A percentile compares a stretch with the other conserved stretches of the same genome.
phyloP scores from a whole-genome alignment of 2,113 vertebrate genomes.

The Archocentrus centrarchus region DNA sequence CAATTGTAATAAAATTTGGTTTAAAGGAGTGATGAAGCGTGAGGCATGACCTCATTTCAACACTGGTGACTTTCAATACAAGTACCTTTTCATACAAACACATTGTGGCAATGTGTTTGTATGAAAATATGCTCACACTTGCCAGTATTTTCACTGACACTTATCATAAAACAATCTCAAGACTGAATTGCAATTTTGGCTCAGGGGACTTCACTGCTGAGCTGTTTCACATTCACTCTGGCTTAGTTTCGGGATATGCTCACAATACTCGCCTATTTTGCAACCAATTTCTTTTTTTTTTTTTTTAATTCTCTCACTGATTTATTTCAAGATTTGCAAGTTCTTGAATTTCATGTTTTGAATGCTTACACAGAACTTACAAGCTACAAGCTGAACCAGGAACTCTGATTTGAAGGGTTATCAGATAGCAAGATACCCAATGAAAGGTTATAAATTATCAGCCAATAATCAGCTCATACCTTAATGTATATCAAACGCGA shows the following conservation, averaged over 20 bases:
- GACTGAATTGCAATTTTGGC: slow-evolving; percentile 16
- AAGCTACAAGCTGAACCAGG: neutral
- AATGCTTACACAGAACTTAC: neutral
- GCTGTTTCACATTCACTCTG: slow-evolving; percentile 22
- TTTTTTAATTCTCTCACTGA: neutral
- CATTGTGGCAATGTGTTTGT: neutral
- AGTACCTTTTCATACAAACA: neutral
- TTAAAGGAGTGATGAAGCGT: neutral
- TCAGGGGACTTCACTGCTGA: slow-evolving; percentile 17
- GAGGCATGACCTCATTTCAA: slow-evolving; percentile 4
- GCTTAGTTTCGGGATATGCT: slow-evolving; percentile 10
- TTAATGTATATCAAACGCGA: neutral
- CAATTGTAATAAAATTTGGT: neutral
- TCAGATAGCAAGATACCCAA: neutral
- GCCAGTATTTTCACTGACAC: slow-evolving; percentile 12
- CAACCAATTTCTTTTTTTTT: slow-evolving; percentile 8
- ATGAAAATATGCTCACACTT: slow-evolving; percentile 16
- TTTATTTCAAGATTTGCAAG: neutral
- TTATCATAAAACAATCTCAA: slow-evolving; percentile 21
- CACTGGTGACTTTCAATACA: slow-evolving; percentile 20
- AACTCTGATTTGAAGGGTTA: neutral
- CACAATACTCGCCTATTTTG: slow-evolving; percentile 7
- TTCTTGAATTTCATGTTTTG: neutral
- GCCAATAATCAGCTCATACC: neutral
- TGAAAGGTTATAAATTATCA: neutral